phyloP scores from a whole-genome alignment of 2,113 vertebrate species.

The Campylorhamphus procurvoides region DNA sequence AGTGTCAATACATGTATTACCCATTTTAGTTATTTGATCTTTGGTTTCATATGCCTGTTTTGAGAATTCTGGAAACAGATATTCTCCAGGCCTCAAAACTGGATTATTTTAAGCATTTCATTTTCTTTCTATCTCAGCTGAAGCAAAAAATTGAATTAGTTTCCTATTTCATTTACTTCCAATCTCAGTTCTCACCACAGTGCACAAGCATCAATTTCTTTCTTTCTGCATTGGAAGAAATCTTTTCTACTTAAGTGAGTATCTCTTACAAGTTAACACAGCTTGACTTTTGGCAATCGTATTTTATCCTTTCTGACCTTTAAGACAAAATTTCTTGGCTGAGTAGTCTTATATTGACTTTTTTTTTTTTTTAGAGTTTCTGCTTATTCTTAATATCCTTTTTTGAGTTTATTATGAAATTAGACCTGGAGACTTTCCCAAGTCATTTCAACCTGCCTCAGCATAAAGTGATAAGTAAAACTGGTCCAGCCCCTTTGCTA shows the following conservation, averaged over 20 bases:
- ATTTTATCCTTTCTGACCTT: neutral
- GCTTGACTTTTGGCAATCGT: neutral
- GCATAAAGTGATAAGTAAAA: neutral
- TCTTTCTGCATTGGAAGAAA: neutral
- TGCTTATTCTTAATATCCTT: neutral
- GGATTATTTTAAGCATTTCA: neutral
- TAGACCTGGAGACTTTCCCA: neutral
- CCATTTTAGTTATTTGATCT: neutral
- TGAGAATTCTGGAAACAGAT: neutral
- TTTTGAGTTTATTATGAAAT: neutral
- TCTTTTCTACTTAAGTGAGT: neutral
- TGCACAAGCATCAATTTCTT: neutral
- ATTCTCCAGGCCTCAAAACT: neutral
- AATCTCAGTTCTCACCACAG: neutral
- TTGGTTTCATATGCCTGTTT: neutral
- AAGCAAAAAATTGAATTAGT: constrained; percentile 23
- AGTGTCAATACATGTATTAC: neutral
- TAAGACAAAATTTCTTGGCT: neutral
- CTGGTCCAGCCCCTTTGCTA: neutral
- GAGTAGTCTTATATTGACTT: neutral
- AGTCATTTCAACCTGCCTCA: neutral
- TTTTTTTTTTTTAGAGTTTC: neutral
- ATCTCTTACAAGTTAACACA: neutral
- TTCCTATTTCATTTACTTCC: constrained; percentile 1
- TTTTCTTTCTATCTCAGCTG: constrained; percentile 8